Evolutionary conservation across 2,113 vertebrate genomes (phyloP), one percentile per base, ranked within the genome.

Genomic region (Rhabdomys dilectus): DNA sequence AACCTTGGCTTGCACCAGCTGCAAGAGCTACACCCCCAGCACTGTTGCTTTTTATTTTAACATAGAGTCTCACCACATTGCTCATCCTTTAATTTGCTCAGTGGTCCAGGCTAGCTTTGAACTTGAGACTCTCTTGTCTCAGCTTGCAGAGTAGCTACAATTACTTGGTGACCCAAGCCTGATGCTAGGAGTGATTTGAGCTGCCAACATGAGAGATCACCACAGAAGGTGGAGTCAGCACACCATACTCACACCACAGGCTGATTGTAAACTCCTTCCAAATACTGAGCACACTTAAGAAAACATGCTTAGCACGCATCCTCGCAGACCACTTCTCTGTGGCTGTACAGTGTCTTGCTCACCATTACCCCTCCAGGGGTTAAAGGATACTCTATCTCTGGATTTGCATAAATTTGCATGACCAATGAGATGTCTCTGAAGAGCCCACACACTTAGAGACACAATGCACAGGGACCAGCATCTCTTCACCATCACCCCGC

Each of bases 401-500:
- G 58, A 58, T 92, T 88, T 73, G 34, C n/a, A 16, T 88, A 73
- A n/a, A 56, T 88, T 34, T 58, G 11, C 12, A 2, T 1, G 31
- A 22, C 19, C 8, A 19, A 4, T 64, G 26, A 70, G 77, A n/a
- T 15, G 19, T 51, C 80, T 11, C n/a, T 4, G 16, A 78, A 68
- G 34, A 73, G 53, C 26, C n/a, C 36, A 53, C 0, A 16, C 70
- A 16, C 24, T 53, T 45, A n/a, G 56, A 0, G 31, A 34, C 0
- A 0, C 1, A 31, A 51, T 5, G 7, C 7, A 7, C 2, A 39
- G 29, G 6, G 26, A 21, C 51, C 34, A 8, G 11, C 11, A 5
- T 86, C 89, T 91, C 51, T 26, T 88, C 82, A 7, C 17, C 8
- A 29, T 9, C 34, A 53, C 21, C n/a, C 26, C 48, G 36, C 17